Base-by-base conservation (phyloP, 1,140 invertebrate genomes). In the Drosophila trapezifrons region DNA sequence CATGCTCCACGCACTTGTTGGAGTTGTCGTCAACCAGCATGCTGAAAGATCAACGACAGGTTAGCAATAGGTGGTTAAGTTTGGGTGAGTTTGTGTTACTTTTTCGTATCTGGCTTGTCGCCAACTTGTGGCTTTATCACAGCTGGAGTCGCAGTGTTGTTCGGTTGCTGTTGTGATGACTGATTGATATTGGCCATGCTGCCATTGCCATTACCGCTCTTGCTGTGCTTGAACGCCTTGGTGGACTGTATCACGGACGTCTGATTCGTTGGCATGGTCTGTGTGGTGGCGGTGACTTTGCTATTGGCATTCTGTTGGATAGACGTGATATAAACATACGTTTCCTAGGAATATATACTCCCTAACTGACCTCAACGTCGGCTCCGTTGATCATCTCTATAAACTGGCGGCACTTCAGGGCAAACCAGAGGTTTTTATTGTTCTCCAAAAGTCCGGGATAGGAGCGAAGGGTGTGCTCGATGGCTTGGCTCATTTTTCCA, bases 321-420 rank as follows among this genome's bases (percentile, higher is more conserved):
- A 18, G 1, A 9, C 9, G 13, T 12, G 2, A 17, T 5, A 8
- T 27, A 20, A 29, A 25, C 18, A 8, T 13, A 25, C 1, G 5
- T 25, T 46, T 0, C 27, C 2, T 4, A 4, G n/a, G 15, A 10
- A 18, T 1, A 25, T 3, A 20, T 15, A n/a, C n/a, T 45, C 13
- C 18, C 3, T 15, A 20, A 22, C 51, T 20, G 0, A 89, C 84
- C 92, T 96, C 95, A 15, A 95, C 94, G 92, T 97, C 96, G 45
- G 95, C 95, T 54, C 96, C 96, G 92, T 97, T 97, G 55, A 97
- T 96, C 96, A 97, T 97, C 93, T 99, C 98, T 25, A 99, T 96
- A 93, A 99, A 99, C 93, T 99, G 98, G 76, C 98, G 95, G 93
- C 98, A 98, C 92, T 99, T 98, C 58, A 99, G 94, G 92, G 97